Conservation (phyloP, 2,113 vertebrate species). For the Ahaetulla prasina region DNA sequence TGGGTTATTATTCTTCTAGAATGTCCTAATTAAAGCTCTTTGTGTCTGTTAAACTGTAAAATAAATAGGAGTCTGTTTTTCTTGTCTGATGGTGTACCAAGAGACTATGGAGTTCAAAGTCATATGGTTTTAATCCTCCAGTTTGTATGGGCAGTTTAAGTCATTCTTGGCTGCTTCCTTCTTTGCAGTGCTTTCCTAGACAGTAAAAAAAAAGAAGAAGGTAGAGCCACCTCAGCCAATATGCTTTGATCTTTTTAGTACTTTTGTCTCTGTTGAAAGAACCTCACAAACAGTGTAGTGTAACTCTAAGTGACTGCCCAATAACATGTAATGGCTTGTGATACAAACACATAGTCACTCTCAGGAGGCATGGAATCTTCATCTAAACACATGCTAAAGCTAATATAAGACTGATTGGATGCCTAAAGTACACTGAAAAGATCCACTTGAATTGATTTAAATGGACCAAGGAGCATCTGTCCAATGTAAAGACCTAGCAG, state of each 20-base stretch:
- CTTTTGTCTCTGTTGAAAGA: neutral
- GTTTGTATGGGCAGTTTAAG: slow-evolving; percentile 46
- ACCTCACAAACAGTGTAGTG: neutral
- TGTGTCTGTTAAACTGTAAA: neutral
- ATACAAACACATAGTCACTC: neutral
- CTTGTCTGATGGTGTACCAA: slow-evolving; percentile 22
- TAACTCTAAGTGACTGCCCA: neutral
- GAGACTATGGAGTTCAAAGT: slow-evolving; percentile 46
- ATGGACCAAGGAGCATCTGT: neutral
- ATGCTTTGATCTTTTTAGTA: neutral
- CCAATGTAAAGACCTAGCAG: neutral
- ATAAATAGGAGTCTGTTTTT: neutral
- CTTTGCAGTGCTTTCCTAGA: slow-evolving; percentile 9
- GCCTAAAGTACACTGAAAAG: neutral
- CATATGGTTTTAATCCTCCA: slow-evolving; percentile 51
- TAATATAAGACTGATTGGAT: neutral
- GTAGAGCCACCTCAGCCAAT: neutral
- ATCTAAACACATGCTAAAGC: neutral
- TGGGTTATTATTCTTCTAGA: neutral
- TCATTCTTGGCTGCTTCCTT: slow-evolving; percentile 39
- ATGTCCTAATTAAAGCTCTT: slow-evolving; percentile 18
- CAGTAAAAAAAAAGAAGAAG: neutral
- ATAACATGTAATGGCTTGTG: neutral
- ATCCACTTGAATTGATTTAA: neutral
- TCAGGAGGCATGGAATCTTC: neutral